Evolutionary conservation across 2,113 vertebrate genomes (phyloP).

Genomic region (Nycticryphes semicollaris): DNA sequence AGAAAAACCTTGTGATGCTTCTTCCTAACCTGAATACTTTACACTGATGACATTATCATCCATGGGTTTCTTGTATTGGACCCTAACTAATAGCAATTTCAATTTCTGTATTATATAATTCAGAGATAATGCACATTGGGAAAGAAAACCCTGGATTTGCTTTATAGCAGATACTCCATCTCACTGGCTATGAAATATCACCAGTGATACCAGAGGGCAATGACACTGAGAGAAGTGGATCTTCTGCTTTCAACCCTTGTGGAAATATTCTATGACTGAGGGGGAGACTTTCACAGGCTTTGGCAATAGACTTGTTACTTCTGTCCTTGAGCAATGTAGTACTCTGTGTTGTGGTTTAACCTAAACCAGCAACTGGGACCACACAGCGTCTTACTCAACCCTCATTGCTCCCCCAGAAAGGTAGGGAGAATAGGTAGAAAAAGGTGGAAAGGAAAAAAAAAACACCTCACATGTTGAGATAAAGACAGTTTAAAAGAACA

Average conservation of each 20-base stretch:
- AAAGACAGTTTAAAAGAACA: background rate
- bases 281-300: background rate
- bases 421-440: too few relatives aligned
- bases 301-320: background rate
- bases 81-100: background rate
- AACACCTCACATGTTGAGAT: too few relatives aligned
- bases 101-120: background rate
- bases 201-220: background rate
- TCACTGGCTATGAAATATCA: background rate
- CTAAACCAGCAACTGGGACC: background rate
- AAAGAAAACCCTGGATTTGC: background rate
- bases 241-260: background rate
- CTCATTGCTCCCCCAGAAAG: too few relatives aligned
- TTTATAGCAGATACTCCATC: background rate
- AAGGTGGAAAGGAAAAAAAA: too few relatives aligned
- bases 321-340: background rate
- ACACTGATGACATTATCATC: background rate
- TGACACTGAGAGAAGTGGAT: background rate
- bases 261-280: background rate
- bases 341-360: background rate
- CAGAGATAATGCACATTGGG: rapidly evolving
- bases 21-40: background rate
- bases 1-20: background rate
- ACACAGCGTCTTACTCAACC: background rate
- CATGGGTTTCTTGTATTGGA: background rate